Base-by-base conservation (phyloP, 2,888 invertebrate genomes). In the Acleris sparsana region DNA sequence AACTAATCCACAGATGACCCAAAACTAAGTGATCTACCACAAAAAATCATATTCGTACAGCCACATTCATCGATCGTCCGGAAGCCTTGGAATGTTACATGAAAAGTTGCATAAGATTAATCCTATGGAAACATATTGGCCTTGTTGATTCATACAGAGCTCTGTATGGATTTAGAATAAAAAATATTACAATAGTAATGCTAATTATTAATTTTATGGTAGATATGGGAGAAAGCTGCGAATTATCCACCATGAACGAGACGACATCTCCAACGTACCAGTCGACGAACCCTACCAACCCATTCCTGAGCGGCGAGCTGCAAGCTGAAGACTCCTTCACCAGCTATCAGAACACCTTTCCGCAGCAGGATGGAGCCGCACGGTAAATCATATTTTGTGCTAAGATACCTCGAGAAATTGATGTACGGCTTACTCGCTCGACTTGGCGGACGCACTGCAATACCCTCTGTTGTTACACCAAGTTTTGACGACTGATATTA, bases 301-400 rank as follows among this genome's bases (percentile, higher is more conserved):
- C 93, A 2, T 93, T 93, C 72, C 75, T 87, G 65, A 93, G 88
- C 68, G 93, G 86, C 16, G 82, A 86, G 51, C 86, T 89, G 29
- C 91, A 88, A 70, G 94, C 93, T 18, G 94, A 94, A 75, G 93
- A 93, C 60, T 89, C 93, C 16, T 94, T 94, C 77, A 94, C 93
- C 72, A 92, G 92, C 80, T 92, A 92, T 71, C 92, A 92, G 74
- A 91, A 92, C 69, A 92, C 90, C 0, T 88, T 87, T 69, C 92
- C 92, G 1, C 92, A 93, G 62, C 88, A 89, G 72, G 92, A 91
- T 79, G 91, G 90, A 11, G 89, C 91, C 43, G 91, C 92, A 62
- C 88, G 93, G 84, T 93, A 80, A 64, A 48, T 11, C 5, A 39
- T 39, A 4, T 39, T 39, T 13, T 13, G 39, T 39, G 13, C 13